Percentiles rank a stretch among this genome's conserved stretches.
These are phyloP conservation scores for Melieria crassipennis DNA, from an alignment of 2,888 invertebrate genomes.

Conservation along the genomic window DNA sequence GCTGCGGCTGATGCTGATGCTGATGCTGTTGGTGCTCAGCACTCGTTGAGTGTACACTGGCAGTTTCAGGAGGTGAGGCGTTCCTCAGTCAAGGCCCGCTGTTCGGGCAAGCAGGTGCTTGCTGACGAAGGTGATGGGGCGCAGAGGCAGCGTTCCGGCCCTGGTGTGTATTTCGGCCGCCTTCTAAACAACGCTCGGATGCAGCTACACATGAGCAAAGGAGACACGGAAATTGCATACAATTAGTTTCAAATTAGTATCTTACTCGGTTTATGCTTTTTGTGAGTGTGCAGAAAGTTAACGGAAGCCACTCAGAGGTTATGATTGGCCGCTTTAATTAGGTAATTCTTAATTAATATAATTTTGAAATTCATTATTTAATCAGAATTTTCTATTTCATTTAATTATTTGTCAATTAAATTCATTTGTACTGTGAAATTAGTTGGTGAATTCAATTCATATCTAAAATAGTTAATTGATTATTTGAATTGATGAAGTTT, in stretches of 20 bases:
- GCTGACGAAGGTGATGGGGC: conserved; percentile 70
- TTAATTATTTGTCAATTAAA: too few species aligned
- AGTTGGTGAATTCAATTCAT: too few species aligned
- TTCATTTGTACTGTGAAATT: too few species aligned
- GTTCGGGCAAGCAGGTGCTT: conserved; percentile 67
- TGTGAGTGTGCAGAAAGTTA: conserved; percentile 11
- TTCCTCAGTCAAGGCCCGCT: conserved; percentile 69
- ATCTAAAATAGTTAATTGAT: too few species aligned
- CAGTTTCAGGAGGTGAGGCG: conserved; percentile 77
- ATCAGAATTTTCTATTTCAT: too few species aligned
- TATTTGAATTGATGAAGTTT: too few species aligned
- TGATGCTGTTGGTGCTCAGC: conserved; percentile 51
- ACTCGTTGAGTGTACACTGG: conserved; percentile 57
- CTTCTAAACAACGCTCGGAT: conserved; percentile 86
- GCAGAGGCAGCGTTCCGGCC: conserved; percentile 71
- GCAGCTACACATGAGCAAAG: conserved; percentile 70
- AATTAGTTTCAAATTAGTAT: background rate
- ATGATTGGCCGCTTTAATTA: too few species aligned
- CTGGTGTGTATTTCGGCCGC: conserved; percentile 74
- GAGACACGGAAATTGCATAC: conserved; percentile 17
- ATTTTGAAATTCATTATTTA: too few species aligned
- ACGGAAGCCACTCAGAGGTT: conserved; percentile 31
- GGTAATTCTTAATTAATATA: too few species aligned
- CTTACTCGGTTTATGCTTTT: conserved; percentile 3
- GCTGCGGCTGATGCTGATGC: conserved; percentile 48